A percentile compares a stretch with the other conserved stretches of the same genome.
phyloP scores from a whole-genome alignment of 92 coral and sea anemone species.

The Plumapathes pennacea region DNA sequence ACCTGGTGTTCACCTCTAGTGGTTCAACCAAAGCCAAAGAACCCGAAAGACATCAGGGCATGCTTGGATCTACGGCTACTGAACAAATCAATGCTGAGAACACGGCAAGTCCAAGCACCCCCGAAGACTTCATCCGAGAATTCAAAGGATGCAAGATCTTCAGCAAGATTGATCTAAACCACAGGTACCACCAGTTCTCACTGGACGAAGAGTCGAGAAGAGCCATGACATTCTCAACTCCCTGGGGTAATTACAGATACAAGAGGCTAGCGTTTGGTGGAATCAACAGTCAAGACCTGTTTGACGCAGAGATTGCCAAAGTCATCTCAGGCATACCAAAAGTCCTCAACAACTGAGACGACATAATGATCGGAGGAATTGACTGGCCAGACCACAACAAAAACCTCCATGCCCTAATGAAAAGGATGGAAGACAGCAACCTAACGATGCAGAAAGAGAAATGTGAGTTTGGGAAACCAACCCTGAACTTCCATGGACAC shows the following conservation, averaged over 20 bases:
- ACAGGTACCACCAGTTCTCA: constrained; percentile 32
- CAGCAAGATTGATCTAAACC: constrained; percentile 29
- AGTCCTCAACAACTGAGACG: constrained; percentile 57
- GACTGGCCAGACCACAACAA: constrained; percentile 46
- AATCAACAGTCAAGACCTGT: constrained; percentile 53
- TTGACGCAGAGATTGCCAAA: constrained; percentile 38
- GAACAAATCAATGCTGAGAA: constrained; percentile 31
- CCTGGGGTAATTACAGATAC: constrained; percentile 47
- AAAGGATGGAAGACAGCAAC: constrained; percentile 26
- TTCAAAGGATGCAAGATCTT: constrained; percentile 33
- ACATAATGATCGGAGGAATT: constrained; percentile 51
- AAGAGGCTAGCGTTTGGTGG: constrained; percentile 50
- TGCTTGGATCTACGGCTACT: constrained; percentile 18
- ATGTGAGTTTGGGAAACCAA: constrained; percentile 47
- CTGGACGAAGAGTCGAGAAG: constrained; percentile 56
- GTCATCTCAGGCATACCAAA: constrained; percentile 36
- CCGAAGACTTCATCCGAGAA: constrained; percentile 29
- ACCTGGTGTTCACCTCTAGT: constrained; percentile 52
- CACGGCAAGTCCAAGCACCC: constrained; percentile 52
- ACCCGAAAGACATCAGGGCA: constrained; percentile 40
- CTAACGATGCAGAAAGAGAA: constrained; percentile 38
- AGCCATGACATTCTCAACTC: constrained; percentile 47
- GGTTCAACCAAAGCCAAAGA: constrained; percentile 38
- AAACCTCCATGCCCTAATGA: constrained; percentile 32
- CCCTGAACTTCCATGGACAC: constrained; percentile 38